Percentiles rank a stretch among this genome's conserved stretches.
Conservation (phyloP, 2,113 vertebrate species). For the human region GRCh38 chr17:37809501-37810000, state of each 20-base stretch:
- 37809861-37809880: constrained; percentile 28
- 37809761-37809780: not conserved
- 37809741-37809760: not conserved
- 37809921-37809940: not conserved
- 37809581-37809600: too few relatives aligned
- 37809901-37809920: not conserved
- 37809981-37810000: constrained; percentile 24
- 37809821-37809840: not conserved
- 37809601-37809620: too few relatives aligned
- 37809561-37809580: too few relatives aligned
- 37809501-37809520: too few relatives aligned
- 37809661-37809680: not conserved
- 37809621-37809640: too few relatives aligned
- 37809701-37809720: not conserved
- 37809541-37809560: too few relatives aligned
- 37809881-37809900: not conserved
- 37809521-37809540: too few relatives aligned
- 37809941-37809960: not conserved
- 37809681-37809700: not conserved
- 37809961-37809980: not conserved
- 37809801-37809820: not conserved
- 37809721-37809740: not conserved
- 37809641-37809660: too few relatives aligned
- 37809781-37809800: not conserved
- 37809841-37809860: not conserved